Conservation (phyloP, 1,140 invertebrate species). For the Neodiprion pinetum region DNA sequence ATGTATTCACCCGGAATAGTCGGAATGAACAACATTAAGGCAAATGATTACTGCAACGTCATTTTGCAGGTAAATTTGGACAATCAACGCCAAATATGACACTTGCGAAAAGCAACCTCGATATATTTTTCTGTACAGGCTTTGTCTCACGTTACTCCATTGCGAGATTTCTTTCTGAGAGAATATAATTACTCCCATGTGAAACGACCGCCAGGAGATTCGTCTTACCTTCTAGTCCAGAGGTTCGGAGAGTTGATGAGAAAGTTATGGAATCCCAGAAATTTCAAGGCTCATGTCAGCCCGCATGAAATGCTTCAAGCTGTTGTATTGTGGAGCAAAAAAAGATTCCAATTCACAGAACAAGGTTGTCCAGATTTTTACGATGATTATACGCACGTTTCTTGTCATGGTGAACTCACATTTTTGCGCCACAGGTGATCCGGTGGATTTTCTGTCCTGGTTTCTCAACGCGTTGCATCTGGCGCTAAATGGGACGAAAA, state of each 20-base stretch:
- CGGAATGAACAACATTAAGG: constrained; percentile 99
- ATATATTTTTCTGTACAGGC: constrained; percentile 67
- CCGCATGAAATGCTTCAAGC: constrained; percentile 99
- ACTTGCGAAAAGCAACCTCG: not conserved
- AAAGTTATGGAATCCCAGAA: constrained; percentile 98
- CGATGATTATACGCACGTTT: constrained; percentile 7
- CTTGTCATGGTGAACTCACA: not conserved
- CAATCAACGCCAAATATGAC: not conserved
- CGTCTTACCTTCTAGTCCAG: constrained; percentile 89
- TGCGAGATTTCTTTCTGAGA: constrained; percentile 93
- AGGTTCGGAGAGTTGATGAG: constrained; percentile 96
- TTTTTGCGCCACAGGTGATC: constrained; percentile 77
- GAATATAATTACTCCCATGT: constrained; percentile 92
- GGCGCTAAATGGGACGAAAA: constrained; percentile 87
- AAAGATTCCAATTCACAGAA: constrained; percentile 97
- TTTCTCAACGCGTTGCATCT: constrained; percentile 93
- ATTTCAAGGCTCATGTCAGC: constrained; percentile 99
- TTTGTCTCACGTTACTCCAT: constrained; percentile 91
- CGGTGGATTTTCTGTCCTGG: constrained; percentile 96
- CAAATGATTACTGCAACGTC: constrained; percentile 99
- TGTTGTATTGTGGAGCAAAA: constrained; percentile 97
- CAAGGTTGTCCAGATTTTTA: constrained; percentile 74
- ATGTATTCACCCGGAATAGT: constrained; percentile 96
- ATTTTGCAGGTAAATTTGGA: constrained; percentile 83
- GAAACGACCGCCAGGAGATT: constrained; percentile 92